Base-by-base conservation (phyloP, 2,113 vertebrate species). In the Clupea harengus region DNA sequence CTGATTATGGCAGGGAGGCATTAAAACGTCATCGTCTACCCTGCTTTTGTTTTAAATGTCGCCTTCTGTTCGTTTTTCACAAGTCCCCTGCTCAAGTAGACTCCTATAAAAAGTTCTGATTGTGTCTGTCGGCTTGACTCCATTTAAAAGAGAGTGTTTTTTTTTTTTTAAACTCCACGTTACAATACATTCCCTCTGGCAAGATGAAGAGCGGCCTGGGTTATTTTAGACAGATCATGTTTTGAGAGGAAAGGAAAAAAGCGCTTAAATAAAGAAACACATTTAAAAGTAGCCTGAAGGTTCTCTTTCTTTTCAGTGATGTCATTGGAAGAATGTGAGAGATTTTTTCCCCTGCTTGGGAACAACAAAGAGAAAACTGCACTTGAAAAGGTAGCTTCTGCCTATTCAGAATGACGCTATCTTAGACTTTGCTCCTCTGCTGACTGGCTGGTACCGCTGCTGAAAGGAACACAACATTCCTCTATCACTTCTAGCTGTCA, bases 1-100 rank as follows among this genome's bases (percentile, higher is more conserved):
- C 72, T 86, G 84, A 86, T 80, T 87, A 54, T 45, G 67, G 81
- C 81, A 84, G 32, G 1, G 18, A 78, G 72, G 72, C 72, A 52
- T 83, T 78, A 85, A 86, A 82, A 67, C 4, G 32, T 85, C 81
- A 57, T 47, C 46, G 46, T 82, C 81, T 50, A 50, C 83, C 72
- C 25, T 57, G 83, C 45, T 67, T 85, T 88, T 89, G 57, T 82
- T 81, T 83, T 54, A 81, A 7, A 84, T 80, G 45, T 32, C 45
- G 54, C 67, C 49, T 87, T 87, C 82, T 57, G 75, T 54, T 75
- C 52, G 49, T 4, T 4, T 20, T 60, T 18, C 18, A 60, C 46
- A 22, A 13, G 32, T 39, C 39, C 39, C 39, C 39, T 39, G 1
- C 72, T 78, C 10, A 78, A 78, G 72, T 17, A 13, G 72, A 3